Evolutionary conservation across 2,113 vertebrate species (phyloP).

Genomic region (Microtus ochrogaster): DNA sequence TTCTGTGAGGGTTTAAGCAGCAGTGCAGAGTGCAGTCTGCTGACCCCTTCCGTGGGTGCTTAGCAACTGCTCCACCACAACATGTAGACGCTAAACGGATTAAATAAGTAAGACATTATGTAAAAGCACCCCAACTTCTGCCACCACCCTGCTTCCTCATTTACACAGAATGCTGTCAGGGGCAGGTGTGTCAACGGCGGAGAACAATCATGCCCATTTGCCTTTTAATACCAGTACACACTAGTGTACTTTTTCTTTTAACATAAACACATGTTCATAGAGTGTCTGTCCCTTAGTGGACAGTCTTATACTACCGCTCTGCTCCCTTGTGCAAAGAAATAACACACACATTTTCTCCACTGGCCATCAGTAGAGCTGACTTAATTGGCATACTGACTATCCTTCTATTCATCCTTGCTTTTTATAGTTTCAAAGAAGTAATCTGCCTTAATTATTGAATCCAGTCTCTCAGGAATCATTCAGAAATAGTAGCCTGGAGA

Average conservation of each 20-base stretch:
- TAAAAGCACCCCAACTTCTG: background rate
- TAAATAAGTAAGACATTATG: background rate
- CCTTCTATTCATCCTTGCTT: constrained; percentile 47
- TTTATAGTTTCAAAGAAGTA: constrained; percentile 29
- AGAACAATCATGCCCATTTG: background rate
- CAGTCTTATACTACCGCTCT: background rate
- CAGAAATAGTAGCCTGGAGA: background rate
- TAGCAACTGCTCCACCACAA: background rate
- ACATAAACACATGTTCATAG: background rate
- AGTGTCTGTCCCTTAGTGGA: background rate
- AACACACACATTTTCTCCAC: background rate
- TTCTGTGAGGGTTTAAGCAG: background rate
- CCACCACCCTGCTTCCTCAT: background rate
- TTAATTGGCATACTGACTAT: background rate
- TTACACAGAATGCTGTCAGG: background rate
- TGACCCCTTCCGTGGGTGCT: background rate
- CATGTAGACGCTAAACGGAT: background rate
- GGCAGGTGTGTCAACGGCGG: background rate
- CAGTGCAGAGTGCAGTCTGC: background rate
- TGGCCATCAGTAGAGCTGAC: constrained; percentile 21
- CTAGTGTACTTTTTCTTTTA: background rate
- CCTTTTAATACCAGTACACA: background rate
- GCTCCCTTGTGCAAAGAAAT: background rate
- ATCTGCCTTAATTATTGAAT: constrained; percentile 22
- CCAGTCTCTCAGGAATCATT: background rate